Evolutionary conservation across 1,140 invertebrate species (phyloP).

Genomic region (Cydia pomonella): DNA sequence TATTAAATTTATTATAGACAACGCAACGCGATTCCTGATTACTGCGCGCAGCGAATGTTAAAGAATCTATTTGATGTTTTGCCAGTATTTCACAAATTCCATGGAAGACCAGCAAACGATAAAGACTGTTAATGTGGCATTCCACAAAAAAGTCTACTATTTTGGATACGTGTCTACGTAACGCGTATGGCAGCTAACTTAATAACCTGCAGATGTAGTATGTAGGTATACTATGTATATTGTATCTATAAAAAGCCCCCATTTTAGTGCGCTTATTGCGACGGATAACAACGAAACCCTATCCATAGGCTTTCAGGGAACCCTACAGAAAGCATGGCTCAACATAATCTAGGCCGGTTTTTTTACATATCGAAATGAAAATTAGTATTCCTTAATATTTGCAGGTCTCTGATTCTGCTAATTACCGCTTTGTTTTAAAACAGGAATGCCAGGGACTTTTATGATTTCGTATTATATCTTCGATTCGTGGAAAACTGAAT

Average conservation of each 20-base stretch:
- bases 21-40: not conserved
- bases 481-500: not conserved
- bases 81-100: conserved; percentile 8
- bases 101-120: not conserved
- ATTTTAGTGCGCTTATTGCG: no score
- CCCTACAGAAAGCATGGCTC: no score
- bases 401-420: not conserved
- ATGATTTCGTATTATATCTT: not conserved
- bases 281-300: no score
- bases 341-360: no score
- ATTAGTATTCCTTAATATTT: no score
- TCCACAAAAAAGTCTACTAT: not conserved
- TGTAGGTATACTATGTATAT: no score
- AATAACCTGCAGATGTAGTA: no score
- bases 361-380: no score
- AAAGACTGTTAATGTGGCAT: not conserved
- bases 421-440: conserved; percentile 11
- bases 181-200: no score
- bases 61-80: conserved; percentile 26
- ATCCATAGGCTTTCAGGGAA: no score
- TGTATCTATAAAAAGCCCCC: no score
- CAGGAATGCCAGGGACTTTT: not conserved
- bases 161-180: no score
- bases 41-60: conserved; percentile 16
- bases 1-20: conserved; percentile 23